Conservation (phyloP, 2,888 invertebrate species). For the Dorcus hopei region DNA sequence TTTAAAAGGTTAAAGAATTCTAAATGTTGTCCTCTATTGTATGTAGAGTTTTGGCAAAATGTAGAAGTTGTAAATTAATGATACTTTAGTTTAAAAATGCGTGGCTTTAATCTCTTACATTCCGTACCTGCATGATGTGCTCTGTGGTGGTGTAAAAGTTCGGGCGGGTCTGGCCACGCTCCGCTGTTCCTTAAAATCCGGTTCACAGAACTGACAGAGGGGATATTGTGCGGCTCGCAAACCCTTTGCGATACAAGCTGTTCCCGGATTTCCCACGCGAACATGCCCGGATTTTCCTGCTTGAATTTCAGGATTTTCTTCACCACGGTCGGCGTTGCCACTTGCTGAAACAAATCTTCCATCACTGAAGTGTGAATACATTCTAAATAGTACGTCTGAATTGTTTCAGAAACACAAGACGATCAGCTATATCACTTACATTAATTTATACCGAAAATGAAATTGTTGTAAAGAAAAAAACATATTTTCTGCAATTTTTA, state of each 20-base stretch:
- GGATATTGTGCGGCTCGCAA: constrained; percentile 87
- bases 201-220: constrained; percentile 93
- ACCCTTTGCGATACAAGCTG: constrained; percentile 84
- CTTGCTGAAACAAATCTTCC: constrained; percentile 67
- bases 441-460: not conserved
- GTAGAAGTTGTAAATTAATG: too few species aligned
- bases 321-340: constrained; percentile 92
- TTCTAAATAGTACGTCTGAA: not conserved
- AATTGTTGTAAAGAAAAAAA: not conserved
- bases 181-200: constrained; percentile 87
- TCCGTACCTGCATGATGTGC: constrained; percentile 31
- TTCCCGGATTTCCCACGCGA: constrained; percentile 95
- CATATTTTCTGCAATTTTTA: too few species aligned
- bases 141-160: constrained; percentile 44
- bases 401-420: not conserved
- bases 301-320: constrained; percentile 92
- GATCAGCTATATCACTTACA: too few species aligned
- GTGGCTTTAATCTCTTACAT: too few species aligned
- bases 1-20: too few species aligned
- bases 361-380: too few species aligned
- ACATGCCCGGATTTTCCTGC: constrained; percentile 93
- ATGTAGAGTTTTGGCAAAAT: too few species aligned
- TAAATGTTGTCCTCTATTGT: too few species aligned
- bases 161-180: constrained; percentile 65
- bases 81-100: too few species aligned